phyloP scores from a whole-genome alignment of 2,888 invertebrate genomes.

The Dorcus hopei region DNA sequence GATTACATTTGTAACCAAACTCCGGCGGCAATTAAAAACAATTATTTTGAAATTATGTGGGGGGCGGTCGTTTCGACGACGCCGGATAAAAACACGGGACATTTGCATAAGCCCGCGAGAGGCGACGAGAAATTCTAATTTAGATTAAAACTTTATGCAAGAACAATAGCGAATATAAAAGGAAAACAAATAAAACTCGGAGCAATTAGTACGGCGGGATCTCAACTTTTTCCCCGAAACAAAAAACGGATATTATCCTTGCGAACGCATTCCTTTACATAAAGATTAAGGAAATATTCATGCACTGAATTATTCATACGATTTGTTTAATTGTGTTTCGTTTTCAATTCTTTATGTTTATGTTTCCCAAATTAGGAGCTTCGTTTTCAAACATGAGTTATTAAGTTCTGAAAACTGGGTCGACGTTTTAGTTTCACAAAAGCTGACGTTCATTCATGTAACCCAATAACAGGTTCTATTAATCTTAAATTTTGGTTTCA shows the following conservation, averaged over 20 bases:
- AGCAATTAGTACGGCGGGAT: slow-evolving; percentile 23
- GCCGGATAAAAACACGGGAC: slow-evolving; percentile 16
- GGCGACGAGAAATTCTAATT: slow-evolving; percentile 28
- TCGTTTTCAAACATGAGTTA: too few species aligned
- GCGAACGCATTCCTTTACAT: slow-evolving; percentile 6
- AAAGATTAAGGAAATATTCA: slow-evolving; percentile 12
- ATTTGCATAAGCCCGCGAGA: slow-evolving; percentile 29
- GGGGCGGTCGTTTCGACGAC: slow-evolving; percentile 17
- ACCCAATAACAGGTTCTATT: too few species aligned
- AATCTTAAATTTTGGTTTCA: too few species aligned
- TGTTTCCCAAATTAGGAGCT: not conserved
- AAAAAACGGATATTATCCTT: not conserved
- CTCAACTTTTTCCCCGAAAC: slow-evolving; percentile 4
- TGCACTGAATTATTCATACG: slow-evolving; percentile 7
- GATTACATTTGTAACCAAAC: slow-evolving; percentile 29
- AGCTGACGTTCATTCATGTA: too few species aligned
- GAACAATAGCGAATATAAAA: slow-evolving; percentile 23
- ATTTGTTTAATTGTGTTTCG: not conserved
- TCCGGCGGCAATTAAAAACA: slow-evolving; percentile 30
- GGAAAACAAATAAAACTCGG: slow-evolving; percentile 23
- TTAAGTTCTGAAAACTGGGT: too few species aligned
- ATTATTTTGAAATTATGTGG: slow-evolving; percentile 29
- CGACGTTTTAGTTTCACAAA: too few species aligned
- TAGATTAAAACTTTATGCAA: slow-evolving; percentile 31
- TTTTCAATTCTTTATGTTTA: not conserved